These are phyloP conservation scores for Nyctalus aviator DNA, from an alignment of 2,797 vertebrate genomes.

Conservation along the genomic window DNA sequence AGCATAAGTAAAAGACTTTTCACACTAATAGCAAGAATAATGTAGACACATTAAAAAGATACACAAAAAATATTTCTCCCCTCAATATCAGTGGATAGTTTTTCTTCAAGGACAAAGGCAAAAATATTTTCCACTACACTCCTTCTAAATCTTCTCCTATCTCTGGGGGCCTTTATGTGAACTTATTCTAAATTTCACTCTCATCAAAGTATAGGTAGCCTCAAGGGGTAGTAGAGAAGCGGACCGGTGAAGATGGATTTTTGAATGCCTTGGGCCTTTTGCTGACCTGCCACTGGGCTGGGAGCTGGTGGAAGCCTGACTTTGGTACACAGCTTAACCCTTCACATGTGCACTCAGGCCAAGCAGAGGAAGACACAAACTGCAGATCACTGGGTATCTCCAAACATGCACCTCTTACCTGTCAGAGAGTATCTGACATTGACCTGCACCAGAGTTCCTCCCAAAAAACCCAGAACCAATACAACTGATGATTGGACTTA, in stretches of 20 bases:
- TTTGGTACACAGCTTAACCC: background rate
- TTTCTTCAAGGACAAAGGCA: constrained; percentile 24
- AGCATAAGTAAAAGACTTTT: constrained; percentile 28
- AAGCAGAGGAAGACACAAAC: background rate
- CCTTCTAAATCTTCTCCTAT: background rate
- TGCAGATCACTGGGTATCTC: background rate
- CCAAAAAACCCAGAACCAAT: background rate
- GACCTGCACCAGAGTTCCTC: background rate
- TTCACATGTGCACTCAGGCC: background rate
- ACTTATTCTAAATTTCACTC: background rate
- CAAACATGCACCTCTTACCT: background rate
- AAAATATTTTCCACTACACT: background rate
- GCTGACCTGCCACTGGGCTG: background rate
- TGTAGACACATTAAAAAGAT: constrained; percentile 31
- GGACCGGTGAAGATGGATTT: background rate
- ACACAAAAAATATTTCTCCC: background rate
- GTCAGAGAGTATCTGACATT: background rate
- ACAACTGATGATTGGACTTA: background rate
- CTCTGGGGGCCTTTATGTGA: background rate
- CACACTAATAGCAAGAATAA: constrained; percentile 33
- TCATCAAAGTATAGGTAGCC: background rate
- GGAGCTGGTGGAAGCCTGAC: background rate
- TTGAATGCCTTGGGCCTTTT: background rate
- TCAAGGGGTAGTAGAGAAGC: too few relatives aligned
- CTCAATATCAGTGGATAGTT: background rate